These are phyloP conservation scores for Macrophya annulata DNA, from an alignment of 2,888 invertebrate species.

Conservation along the genomic window DNA sequence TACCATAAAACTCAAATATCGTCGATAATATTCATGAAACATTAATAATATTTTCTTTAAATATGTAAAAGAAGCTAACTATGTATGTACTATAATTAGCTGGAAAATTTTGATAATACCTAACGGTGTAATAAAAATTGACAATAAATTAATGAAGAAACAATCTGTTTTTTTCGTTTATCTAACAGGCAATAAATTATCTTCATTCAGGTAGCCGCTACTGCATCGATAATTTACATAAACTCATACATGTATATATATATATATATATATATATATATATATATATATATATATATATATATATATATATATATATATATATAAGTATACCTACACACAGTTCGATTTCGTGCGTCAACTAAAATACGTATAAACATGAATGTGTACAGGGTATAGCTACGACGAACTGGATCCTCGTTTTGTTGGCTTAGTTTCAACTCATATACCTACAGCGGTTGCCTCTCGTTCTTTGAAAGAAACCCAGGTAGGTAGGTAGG, in stretches of 20 bases:
- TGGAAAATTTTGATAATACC: background rate
- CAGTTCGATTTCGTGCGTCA: background rate
- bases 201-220: background rate
- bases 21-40: constrained; percentile 7
- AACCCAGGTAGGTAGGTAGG: constrained; percentile 7
- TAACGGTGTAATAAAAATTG: background rate
- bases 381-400: background rate
- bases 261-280: no score
- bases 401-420: background rate
- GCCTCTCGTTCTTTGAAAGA: background rate
- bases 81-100: no score
- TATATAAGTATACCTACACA: no score
- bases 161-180: background rate
- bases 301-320: no score
- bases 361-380: background rate
- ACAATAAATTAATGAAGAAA: background rate
- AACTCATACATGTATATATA: no score
- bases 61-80: no score
- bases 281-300: no score
- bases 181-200: background rate
- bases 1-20: background rate
- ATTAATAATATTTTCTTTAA: no score
- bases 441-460: background rate
- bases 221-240: background rate
- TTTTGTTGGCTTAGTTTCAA: constrained; percentile 21